Evolutionary conservation across 1,140 invertebrate species (phyloP), one percentile per base, ranked within the genome.

Genomic region (Octopus sinensis): DNA sequence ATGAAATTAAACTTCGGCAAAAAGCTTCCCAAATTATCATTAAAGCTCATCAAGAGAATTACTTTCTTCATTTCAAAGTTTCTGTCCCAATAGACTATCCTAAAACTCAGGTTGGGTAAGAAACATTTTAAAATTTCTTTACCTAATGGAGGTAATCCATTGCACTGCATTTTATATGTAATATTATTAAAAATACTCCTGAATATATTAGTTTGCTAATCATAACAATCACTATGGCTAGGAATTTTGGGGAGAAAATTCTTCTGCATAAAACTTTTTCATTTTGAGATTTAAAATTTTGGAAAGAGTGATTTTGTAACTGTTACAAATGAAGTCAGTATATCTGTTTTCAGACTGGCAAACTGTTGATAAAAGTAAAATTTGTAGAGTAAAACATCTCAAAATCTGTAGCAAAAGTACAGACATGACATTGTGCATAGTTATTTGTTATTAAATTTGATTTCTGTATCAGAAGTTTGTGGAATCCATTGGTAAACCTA

Each of bases 71-170:
- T 84, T 87, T 92, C 23, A 92, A 91, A 85, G 89, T 95, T 78
- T 83, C 87, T 10, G 89, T 95, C 17, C 94, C 94, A 23, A 93
- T 94, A 83, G 87, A 93, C 82, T 95, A 95, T 91, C 94, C 94
- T 6, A 79, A 88, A 52, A 84, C 87, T 85, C 91, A 88, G 86
- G 90, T 94, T 10, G 91, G 89, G 92, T 94, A 92, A 90, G 90
- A 43, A 43, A 43, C 30, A 43, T 43, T 43, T 43, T 2, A 43
- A 43, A 43, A 43, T 43, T 43, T 43, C 30, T 43, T 43, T 43
- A 43, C 30, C 30, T 43, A 43, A 43, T 43, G 30, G 30, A 43
- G 30, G 30, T 43, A 43, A 43, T 43, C 30, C 30, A 43, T 43
- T 43, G 30, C 30, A 43, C 30, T 43, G 3, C 30, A 43, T 43